Percentiles rank a stretch among this genome's conserved stretches.
These are phyloP conservation scores for Crossaster papposus DNA, from an alignment of 53 echinoderm and acorn worm genomes.

Conservation along the genomic window DNA sequence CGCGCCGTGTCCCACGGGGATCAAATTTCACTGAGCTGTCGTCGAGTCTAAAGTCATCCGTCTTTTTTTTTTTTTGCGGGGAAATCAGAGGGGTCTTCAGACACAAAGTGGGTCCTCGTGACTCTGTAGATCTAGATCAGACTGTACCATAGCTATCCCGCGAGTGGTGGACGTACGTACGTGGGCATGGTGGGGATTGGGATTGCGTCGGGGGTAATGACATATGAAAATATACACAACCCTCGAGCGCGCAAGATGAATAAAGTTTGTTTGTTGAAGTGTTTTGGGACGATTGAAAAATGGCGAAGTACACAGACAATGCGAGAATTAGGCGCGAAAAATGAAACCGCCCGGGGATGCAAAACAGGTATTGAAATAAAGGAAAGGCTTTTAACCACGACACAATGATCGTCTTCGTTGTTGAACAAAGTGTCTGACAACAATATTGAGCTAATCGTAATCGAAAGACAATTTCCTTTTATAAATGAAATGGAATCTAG, in stretches of 20 bases:
- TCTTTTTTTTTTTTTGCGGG: constrained; percentile 41
- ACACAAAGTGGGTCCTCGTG: constrained; percentile 19
- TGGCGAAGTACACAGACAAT: background rate
- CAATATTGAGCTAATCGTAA: too few species aligned
- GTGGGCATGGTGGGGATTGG: too few species aligned
- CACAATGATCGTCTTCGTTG: too few species aligned
- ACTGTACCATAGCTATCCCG: background rate
- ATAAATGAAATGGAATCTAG: too few species aligned
- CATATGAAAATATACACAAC: constrained; percentile 18
- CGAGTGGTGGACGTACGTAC: too few species aligned
- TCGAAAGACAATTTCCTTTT: too few species aligned
- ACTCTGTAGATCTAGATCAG: too few species aligned
- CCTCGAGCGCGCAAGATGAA: background rate
- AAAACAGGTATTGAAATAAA: background rate
- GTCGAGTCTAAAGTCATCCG: constrained; percentile 18
- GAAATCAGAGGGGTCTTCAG: constrained; percentile 4
- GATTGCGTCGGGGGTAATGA: background rate
- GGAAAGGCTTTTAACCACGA: background rate
- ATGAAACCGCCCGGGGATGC: background rate
- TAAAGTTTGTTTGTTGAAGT: background rate
- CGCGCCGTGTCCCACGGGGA: background rate
- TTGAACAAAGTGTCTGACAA: too few species aligned
- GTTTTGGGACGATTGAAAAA: constrained; percentile 8
- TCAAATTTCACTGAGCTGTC: constrained; percentile 33
- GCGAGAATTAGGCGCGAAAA: constrained; percentile 36